phyloP scores from a whole-genome alignment of 2,113 vertebrate genomes.

The Tragulus kanchil region DNA sequence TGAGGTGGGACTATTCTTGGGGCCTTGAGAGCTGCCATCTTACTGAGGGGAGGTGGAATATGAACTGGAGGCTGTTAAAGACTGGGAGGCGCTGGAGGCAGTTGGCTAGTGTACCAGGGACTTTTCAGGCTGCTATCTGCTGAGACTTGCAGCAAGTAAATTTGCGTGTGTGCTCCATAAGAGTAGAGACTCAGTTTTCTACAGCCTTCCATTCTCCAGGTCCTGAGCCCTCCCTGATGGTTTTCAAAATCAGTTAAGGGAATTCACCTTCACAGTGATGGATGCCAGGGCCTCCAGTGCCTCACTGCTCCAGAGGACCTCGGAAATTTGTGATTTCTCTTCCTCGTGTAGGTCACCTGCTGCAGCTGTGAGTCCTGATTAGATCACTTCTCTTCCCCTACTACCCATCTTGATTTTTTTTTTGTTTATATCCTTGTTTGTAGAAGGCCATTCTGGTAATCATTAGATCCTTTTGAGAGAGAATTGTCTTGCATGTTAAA shows the following conservation, averaged over 20 bases:
- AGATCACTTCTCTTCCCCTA: not conserved
- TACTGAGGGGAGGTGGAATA: not conserved
- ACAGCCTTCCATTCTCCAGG: not conserved
- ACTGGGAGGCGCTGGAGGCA: not conserved
- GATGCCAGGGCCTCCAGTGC: too few relatives aligned
- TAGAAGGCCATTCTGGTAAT: not conserved
- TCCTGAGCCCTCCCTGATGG: not conserved
- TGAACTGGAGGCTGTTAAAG: not conserved
- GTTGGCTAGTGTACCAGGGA: not conserved
- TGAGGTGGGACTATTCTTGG: too few relatives aligned
- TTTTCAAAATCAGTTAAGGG: not conserved
- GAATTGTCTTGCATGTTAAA: not conserved
- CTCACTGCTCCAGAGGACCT: not conserved
- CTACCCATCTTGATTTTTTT: not conserved
- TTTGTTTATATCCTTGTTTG: not conserved
- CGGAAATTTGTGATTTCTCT: not conserved
- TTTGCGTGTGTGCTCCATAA: not conserved
- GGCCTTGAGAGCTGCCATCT: not conserved
- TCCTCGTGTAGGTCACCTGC: not conserved
- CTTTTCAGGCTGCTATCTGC: not conserved
- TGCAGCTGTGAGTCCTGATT: not conserved
- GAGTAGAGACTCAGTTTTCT: not conserved
- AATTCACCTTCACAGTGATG: not conserved
- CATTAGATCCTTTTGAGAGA: not conserved
- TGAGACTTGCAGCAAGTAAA: not conserved